A percentile compares a stretch with the other conserved stretches of the same genome.
Evolutionary conservation across 2,888 invertebrate species (phyloP).

Genomic region (Tortricodes alternella): DNA sequence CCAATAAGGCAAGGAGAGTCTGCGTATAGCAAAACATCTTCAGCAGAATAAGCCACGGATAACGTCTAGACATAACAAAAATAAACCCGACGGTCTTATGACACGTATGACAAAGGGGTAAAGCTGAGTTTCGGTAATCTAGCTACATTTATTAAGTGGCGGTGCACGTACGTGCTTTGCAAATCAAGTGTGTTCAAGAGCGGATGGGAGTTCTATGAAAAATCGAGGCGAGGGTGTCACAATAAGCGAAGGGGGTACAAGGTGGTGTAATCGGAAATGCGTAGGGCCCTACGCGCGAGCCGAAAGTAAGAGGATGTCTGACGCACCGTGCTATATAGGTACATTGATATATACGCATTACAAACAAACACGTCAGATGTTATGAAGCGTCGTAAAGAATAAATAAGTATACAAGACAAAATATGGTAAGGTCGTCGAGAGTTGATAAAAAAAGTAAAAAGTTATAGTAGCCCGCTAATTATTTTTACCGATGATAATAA

Average conservation of each 20-base stretch:
- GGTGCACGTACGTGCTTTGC: slow-evolving; percentile 68
- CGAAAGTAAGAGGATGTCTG: slow-evolving; percentile 12
- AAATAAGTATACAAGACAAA: not conserved
- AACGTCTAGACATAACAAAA: slow-evolving; percentile 56
- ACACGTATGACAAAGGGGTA: slow-evolving; percentile 45
- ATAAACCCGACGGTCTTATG: slow-evolving; percentile 38
- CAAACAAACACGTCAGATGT: slow-evolving; percentile 13
- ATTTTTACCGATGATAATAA: no score
- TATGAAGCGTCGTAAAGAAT: not conserved
- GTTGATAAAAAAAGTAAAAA: no score
- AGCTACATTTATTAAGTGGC: slow-evolving; percentile 38
- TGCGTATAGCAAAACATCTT: slow-evolving; percentile 70
- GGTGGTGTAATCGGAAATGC: slow-evolving; percentile 76
- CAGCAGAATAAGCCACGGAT: slow-evolving; percentile 46
- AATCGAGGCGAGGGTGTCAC: slow-evolving; percentile 77
- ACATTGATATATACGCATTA: not conserved
- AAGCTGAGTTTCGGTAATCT: slow-evolving; percentile 50
- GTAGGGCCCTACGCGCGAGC: slow-evolving; percentile 31
- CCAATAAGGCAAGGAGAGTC: slow-evolving; percentile 66
- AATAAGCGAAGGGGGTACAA: slow-evolving; percentile 68
- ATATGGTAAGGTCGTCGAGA: no score
- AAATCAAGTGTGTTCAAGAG: slow-evolving; percentile 80
- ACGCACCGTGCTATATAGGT: not conserved
- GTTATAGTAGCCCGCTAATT: no score
- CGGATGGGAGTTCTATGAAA: slow-evolving; percentile 78